Conservation (phyloP, 2,113 vertebrate species). For the Mixornis gularis region DNA sequence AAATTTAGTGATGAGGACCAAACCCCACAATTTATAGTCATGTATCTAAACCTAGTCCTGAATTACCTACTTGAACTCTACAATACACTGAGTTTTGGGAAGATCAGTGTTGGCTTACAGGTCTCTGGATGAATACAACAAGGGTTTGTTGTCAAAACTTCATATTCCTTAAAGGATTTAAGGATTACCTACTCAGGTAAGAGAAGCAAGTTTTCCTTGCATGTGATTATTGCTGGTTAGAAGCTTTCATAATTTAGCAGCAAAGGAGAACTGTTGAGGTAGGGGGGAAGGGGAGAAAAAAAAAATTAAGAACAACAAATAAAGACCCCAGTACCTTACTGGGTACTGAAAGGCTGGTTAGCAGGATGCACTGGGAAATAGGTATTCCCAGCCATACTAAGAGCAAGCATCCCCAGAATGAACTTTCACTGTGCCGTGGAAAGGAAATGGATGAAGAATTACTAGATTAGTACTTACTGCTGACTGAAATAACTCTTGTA, state of each 20-base stretch:
- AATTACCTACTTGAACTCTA: background rate
- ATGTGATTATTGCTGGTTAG: background rate
- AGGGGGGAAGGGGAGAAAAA: accelerated
- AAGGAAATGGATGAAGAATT: background rate
- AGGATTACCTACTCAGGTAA: background rate
- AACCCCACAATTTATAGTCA: background rate
- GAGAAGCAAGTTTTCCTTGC: background rate
- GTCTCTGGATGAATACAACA: background rate
- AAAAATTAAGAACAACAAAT: no score
- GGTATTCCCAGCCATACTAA: background rate
- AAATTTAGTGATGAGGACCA: background rate
- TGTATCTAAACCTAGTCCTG: background rate
- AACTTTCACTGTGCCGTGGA: background rate
- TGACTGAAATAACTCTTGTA: background rate
- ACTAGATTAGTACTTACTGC: background rate
- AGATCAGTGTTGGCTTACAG: background rate
- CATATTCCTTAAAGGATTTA: background rate
- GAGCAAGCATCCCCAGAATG: background rate
- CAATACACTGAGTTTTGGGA: background rate
- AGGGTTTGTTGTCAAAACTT: background rate
- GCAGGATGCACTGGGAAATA: background rate
- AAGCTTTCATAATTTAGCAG: background rate
- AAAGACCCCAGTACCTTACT: background rate
- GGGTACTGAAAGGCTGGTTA: background rate
- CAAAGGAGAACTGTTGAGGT: background rate